Evolutionary conservation across 2,797 vertebrate genomes (phyloP).

Genomic region (Pogoniulus pusillus): DNA sequence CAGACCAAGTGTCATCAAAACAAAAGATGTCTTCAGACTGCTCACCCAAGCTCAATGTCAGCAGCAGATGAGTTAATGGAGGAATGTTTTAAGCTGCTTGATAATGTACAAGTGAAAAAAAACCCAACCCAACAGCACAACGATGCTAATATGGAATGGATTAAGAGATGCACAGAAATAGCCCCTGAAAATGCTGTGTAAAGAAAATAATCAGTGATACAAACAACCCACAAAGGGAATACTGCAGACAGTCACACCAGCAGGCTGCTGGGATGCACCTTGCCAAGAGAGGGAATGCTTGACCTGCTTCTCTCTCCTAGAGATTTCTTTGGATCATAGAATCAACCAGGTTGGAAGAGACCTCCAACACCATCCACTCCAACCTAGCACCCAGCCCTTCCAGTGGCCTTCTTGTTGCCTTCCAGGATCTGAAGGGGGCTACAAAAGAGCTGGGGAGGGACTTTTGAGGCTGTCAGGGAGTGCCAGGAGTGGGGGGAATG

Average conservation of each 20-base stretch:
- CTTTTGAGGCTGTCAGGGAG: too few species aligned
- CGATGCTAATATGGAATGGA: background rate
- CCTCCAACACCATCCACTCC: too few species aligned
- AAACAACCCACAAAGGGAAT: background rate
- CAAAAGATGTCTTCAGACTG: background rate
- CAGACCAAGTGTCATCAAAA: background rate
- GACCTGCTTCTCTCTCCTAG: background rate
- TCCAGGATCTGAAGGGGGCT: too few species aligned
- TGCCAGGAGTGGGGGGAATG: too few species aligned
- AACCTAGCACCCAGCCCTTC: too few species aligned
- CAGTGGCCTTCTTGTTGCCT: too few species aligned
- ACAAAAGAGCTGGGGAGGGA: too few species aligned
- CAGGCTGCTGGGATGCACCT: background rate
- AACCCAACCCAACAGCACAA: background rate
- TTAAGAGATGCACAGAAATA: background rate
- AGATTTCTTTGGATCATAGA: too few species aligned
- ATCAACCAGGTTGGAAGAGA: too few species aligned
- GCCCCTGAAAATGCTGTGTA: background rate
- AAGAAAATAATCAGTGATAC: background rate
- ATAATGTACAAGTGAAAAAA: background rate
- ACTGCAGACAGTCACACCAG: background rate
- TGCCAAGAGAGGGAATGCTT: background rate
- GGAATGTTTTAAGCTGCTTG: constrained; percentile 27
- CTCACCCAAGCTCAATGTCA: background rate
- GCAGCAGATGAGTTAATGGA: constrained; percentile 3